Evolutionary conservation across 2,888 invertebrate species (phyloP), one percentile per base, ranked within the genome.

Genomic region (Caenorhabditis sinica): DNA sequence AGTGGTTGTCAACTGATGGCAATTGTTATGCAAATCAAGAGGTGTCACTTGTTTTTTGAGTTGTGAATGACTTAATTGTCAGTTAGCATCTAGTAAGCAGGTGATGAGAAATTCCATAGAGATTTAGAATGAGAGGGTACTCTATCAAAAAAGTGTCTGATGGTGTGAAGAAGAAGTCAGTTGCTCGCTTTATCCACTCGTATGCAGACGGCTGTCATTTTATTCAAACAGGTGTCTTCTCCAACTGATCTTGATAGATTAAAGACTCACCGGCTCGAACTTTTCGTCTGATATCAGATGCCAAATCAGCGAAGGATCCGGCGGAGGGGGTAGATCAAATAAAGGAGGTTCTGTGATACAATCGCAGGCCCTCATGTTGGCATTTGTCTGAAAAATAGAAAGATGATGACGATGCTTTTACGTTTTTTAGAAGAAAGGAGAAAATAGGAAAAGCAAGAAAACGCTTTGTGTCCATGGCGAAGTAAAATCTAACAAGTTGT

Each of bases 251-350:
- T 58, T 66, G 66, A 66, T 66, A 40, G 53, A 75, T 61, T 20
- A 68, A 77, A 25, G n/a, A 76, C 84, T 72, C 56, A 89, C 89
- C 87, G 81, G 83, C 49, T 86, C 72, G 66, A 88, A 88, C 33
- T 85, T 84, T 71, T 91, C 90, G 61, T 91, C 89, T 40, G 89
- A 88, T 68, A 91, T 82, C 36, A 91, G 83, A 68, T 91, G 89
- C 90, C 90, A 91, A 33, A 91, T 86, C 40, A 90, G 83, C 15
- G 89, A 89, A 20, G 90, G 89, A 83, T 91, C 90, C 71, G 91
- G 91, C 58, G 90, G 91, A 17, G 90, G 90, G 2, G 88, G 88
- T 43, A 91, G 72, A 75, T 88, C 88, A 75, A 90, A 90, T 20
- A 86, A 56, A n/a, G 91, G 89, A 66, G 90, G 89, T 28, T 86